A percentile compares a stretch with the other conserved stretches of the same genome.
Evolutionary conservation across 2,797 vertebrate species (phyloP).

Genomic region (Oreonectes daqikongensis): DNA sequence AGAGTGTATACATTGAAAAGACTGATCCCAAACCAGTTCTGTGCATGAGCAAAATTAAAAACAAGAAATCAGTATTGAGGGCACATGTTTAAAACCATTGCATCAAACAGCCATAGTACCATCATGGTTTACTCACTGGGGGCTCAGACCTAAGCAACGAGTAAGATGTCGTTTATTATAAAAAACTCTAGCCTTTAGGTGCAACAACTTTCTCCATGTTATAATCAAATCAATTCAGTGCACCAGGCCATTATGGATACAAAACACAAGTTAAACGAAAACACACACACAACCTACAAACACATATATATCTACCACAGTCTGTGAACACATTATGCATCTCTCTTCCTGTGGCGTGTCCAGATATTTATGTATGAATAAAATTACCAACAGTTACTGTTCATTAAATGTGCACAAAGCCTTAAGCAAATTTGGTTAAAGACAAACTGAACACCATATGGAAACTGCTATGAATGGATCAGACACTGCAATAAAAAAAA

Average conservation of each 20-base stretch:
- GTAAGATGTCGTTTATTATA: conserved; percentile 18
- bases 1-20: conserved; percentile 81
- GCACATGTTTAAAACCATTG: conserved; percentile 52
- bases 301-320: conserved; percentile 73
- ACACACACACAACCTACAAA: conserved; percentile 28
- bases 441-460: conserved; percentile 57
- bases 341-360: conserved; percentile 68
- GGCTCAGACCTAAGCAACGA: conserved; percentile 30
- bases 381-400: conserved; percentile 30
- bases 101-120: conserved; percentile 56
- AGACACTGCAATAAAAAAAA: conserved; percentile 41
- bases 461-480: conserved; percentile 48
- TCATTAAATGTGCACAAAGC: conserved; percentile 44
- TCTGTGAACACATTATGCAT: conserved; percentile 71
- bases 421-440: conserved; percentile 56
- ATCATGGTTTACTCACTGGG: conserved; percentile 45
- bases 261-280: conserved; percentile 71
- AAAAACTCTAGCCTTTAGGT: conserved; percentile 59
- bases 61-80: conserved; percentile 59
- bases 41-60: conserved; percentile 69
- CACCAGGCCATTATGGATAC: conserved; percentile 68
- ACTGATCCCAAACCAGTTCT: conserved; percentile 77
- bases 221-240: conserved; percentile 77
- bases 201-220: conserved; percentile 70
- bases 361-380: conserved; percentile 59